phyloP scores from a whole-genome alignment of 2,888 invertebrate genomes.

The Acanthosepion lycidas region DNA sequence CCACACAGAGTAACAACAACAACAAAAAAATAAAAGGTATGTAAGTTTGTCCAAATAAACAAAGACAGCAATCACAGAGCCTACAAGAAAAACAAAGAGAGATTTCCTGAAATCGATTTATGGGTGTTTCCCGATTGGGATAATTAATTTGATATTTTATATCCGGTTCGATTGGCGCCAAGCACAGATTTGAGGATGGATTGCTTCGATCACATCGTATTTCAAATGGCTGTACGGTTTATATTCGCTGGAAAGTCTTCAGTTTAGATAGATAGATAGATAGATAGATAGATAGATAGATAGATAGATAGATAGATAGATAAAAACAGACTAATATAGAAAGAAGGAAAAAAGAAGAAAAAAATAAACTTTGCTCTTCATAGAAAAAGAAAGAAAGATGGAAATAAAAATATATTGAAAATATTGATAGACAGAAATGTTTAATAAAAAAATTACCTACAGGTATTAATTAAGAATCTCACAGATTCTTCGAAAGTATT shows the following conservation, averaged over 20 bases:
- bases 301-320: background rate
- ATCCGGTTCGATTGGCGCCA: background rate
- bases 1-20: too few relatives aligned
- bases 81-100: background rate
- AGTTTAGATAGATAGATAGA: background rate
- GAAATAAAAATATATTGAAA: too few relatives aligned
- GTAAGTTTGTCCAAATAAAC: background rate
- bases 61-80: background rate
- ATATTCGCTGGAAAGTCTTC: background rate
- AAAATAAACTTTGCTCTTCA: too few relatives aligned
- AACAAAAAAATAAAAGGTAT: too few relatives aligned
- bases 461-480: too few relatives aligned
- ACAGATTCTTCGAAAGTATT: too few relatives aligned
- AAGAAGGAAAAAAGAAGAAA: too few relatives aligned
- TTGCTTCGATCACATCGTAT: background rate
- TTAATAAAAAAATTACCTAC: too few relatives aligned
- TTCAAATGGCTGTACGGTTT: background rate
- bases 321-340: too few relatives aligned
- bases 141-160: constrained; percentile 23
- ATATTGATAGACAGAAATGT: too few relatives aligned
- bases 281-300: background rate
- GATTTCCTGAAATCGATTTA: background rate
- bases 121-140: background rate
- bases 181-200: background rate
- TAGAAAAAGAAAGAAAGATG: too few relatives aligned